phyloP scores from a whole-genome alignment of 2,113 vertebrate genomes.

The Apus apus region DNA sequence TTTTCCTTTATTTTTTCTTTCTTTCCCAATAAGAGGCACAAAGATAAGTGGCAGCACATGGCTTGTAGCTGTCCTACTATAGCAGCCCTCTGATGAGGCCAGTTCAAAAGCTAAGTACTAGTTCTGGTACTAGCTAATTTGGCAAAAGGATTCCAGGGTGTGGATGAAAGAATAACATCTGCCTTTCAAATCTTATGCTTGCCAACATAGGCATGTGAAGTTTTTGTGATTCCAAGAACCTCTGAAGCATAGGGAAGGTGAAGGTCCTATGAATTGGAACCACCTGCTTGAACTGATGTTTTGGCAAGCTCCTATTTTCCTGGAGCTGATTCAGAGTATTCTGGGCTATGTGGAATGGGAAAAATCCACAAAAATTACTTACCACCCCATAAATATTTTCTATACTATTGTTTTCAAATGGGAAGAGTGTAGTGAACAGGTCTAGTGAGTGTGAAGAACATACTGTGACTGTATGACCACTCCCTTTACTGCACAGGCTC shows the following conservation, averaged over 20 bases:
- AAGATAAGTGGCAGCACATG: conserved; percentile 20
- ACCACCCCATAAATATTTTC: neutral
- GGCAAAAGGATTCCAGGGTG: conserved; percentile 29
- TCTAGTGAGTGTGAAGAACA: neutral
- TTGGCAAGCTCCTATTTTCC: conserved; percentile 41
- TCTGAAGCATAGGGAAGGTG: conserved; percentile 44
- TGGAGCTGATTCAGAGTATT: conserved; percentile 25
- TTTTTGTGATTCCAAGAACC: conserved; percentile 46
- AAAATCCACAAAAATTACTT: conserved; percentile 19
- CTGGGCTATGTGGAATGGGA: neutral
- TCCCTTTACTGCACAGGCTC: neutral
- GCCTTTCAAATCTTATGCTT: conserved; percentile 1
- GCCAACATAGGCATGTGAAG: conserved; percentile 4
- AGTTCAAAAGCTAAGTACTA: conserved; percentile 64
- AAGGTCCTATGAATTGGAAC: conserved; percentile 55
- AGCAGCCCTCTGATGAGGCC: conserved; percentile 33
- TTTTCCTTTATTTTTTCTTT: no score
- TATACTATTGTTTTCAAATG: neutral
- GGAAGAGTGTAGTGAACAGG: neutral
- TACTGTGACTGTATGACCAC: neutral
- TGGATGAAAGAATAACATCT: conserved; percentile 62
- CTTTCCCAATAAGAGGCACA: neutral
- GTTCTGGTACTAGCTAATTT: conserved; percentile 53
- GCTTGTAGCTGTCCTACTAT: conserved; percentile 33
- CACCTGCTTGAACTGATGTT: conserved; percentile 53